Conservation (phyloP, 2,113 vertebrate species). For the Argyrosomus japonicus region DNA sequence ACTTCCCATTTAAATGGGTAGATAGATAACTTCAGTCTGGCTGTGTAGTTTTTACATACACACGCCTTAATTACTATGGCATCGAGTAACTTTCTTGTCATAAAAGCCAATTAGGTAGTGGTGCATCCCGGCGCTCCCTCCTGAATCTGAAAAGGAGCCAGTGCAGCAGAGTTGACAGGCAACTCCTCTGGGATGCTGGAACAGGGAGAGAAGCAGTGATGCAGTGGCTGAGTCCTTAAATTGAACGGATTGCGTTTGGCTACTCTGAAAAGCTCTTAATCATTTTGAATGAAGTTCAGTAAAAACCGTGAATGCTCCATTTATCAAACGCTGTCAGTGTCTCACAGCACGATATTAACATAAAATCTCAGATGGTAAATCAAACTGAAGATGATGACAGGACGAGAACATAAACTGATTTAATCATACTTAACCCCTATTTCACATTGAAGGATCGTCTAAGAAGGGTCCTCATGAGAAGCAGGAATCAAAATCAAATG, state of each 20-base stretch:
- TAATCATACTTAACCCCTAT: background rate
- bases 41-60: background rate
- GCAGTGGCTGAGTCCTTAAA: conserved; percentile 56
- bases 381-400: background rate
- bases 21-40: background rate
- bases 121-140: conserved; percentile 20
- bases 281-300: conserved; percentile 41
- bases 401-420: background rate
- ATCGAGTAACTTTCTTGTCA: conserved; percentile 36
- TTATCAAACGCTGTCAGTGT: conserved; percentile 26
- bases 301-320: conserved; percentile 5
- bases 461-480: background rate
- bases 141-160: conserved; percentile 36
- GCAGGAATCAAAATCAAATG: background rate
- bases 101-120: conserved; percentile 54
- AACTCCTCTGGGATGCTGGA: conserved; percentile 53
- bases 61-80: conserved; percentile 33
- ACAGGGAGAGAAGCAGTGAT: conserved; percentile 40
- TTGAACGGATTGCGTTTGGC: conserved; percentile 37
- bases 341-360: conserved; percentile 10
- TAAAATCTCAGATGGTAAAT: conserved; percentile 11
- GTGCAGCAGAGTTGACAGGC: conserved; percentile 49
- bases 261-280: conserved; percentile 43
- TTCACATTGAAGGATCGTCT: background rate
- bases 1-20: too few species aligned